Base-by-base conservation (phyloP, 1,140 invertebrate genomes). In the Magallana angulata region DNA sequence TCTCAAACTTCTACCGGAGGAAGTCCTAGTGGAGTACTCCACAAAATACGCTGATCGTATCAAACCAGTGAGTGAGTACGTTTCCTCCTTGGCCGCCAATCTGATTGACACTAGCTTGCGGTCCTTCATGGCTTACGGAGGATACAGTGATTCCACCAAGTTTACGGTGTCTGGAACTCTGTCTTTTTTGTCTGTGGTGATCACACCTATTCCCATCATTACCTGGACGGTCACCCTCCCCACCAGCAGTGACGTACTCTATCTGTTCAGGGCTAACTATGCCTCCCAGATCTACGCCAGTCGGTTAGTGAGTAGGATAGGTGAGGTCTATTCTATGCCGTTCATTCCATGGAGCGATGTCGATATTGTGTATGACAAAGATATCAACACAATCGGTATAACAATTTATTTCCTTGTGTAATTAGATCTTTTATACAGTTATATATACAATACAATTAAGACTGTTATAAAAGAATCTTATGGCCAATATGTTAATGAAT, bases 181-280 rank as follows among this genome's bases (percentile, higher is more conserved):
- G 48, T 82, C 57, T 14, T 82, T 56, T 57, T 12, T 82, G 7
- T 8, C 7, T 57, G 16, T 58, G 16, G n/a, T 16, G n/a, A 24
- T 12, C n/a, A n/a, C 81, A n/a, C 81, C 81, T 36, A 58, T 82
- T 9, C 81, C 81, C 2, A 16, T 58, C 1, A 82, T 82, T 30
- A 18, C 56, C 18, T 82, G 48, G 57, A 57, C 48, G 2, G 48
- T 82, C 14, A 9, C 36, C 2, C 57, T 82, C 7, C 57, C 81
- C 81, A 58, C 48, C 18, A 82, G n/a, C 6, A 57, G 18, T 9
- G 81, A 82, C 18, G 57, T 82, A 9, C 18, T 58, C 0, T 18
- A 57, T 24, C 36, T 82, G 18, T 82, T 82, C 18, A 57, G 81
- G 57, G 81, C 81, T 82, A 57, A 82, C 18, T 57, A 18, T 57